Evolutionary conservation across 1,140 invertebrate genomes (phyloP).

Genomic region (Paracyclopina nana): DNA sequence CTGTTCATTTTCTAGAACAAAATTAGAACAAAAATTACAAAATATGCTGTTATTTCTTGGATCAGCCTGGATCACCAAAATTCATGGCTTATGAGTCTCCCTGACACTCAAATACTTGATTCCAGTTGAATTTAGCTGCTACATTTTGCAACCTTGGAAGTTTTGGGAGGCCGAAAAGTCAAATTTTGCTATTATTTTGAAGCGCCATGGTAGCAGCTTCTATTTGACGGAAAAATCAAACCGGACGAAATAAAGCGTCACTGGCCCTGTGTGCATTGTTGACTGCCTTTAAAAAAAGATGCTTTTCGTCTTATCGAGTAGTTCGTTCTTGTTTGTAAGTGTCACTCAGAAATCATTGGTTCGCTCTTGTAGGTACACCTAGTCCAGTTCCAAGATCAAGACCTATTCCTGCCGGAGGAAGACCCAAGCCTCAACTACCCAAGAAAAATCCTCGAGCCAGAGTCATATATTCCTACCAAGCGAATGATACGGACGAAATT

Average conservation of each 20-base stretch:
- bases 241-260: not conserved
- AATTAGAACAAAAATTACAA: too few species aligned
- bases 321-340: not conserved
- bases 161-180: too few species aligned
- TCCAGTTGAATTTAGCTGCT: too few species aligned
- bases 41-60: too few species aligned
- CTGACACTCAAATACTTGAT: too few species aligned
- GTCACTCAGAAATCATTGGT: not conserved
- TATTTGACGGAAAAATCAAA: not conserved
- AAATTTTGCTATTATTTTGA: too few species aligned
- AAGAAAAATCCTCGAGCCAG: not conserved
- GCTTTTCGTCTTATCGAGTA: not conserved
- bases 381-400: not conserved
- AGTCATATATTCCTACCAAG: constrained; percentile 2
- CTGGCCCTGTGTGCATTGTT: not conserved
- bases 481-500: constrained; percentile 7
- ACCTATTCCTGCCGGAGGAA: constrained; percentile 1
- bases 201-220: too few species aligned
- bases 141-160: too few species aligned
- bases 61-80: too few species aligned
- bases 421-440: constrained; percentile 2
- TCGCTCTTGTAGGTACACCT: not conserved
- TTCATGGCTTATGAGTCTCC: too few species aligned
- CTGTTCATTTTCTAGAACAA: too few species aligned
- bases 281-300: not conserved